Evolutionary conservation across 2,888 invertebrate species (phyloP).

Genomic region (Malthinus seriepunctatus): DNA sequence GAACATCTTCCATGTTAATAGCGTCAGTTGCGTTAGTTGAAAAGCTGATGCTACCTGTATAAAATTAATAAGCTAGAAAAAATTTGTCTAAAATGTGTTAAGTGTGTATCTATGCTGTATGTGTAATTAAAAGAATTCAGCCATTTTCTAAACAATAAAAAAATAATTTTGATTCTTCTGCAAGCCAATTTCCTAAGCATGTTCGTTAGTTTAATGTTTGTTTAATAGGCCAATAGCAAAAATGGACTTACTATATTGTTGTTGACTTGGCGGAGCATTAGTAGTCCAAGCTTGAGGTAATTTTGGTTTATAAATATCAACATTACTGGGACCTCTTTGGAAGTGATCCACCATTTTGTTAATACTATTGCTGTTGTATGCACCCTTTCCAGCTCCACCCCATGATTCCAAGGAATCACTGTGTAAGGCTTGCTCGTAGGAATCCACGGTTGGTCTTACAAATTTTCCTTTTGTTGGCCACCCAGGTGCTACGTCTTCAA

Average conservation of each 20-base stretch:
- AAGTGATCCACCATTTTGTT: constrained; percentile 52
- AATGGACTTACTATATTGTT: constrained; percentile 49
- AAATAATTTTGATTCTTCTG: too few relatives aligned
- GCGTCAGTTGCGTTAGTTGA: constrained; percentile 40
- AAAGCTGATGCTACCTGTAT: constrained; percentile 45
- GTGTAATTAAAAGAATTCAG: too few relatives aligned
- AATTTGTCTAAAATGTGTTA: constrained; percentile 5
- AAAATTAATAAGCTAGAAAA: constrained; percentile 7
- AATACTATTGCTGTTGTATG: constrained; percentile 53
- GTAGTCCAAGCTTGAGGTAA: constrained; percentile 58
- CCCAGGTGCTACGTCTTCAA: constrained; percentile 56
- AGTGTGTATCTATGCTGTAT: too few relatives aligned
- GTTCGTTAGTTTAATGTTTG: not conserved
- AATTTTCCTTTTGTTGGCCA: constrained; percentile 48
- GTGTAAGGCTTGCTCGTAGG: constrained; percentile 50
- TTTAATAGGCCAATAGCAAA: not conserved
- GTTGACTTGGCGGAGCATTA: constrained; percentile 38
- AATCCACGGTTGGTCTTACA: constrained; percentile 50
- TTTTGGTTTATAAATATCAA: constrained; percentile 57
- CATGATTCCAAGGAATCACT: constrained; percentile 44
- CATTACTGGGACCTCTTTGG: constrained; percentile 49
- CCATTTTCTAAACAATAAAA: too few relatives aligned
- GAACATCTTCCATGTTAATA: constrained; percentile 28
- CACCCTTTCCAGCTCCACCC: constrained; percentile 42
- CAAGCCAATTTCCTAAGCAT: too few relatives aligned